Evolutionary conservation across 2,888 invertebrate genomes (phyloP).

Genomic region (Sinelater perroti): DNA sequence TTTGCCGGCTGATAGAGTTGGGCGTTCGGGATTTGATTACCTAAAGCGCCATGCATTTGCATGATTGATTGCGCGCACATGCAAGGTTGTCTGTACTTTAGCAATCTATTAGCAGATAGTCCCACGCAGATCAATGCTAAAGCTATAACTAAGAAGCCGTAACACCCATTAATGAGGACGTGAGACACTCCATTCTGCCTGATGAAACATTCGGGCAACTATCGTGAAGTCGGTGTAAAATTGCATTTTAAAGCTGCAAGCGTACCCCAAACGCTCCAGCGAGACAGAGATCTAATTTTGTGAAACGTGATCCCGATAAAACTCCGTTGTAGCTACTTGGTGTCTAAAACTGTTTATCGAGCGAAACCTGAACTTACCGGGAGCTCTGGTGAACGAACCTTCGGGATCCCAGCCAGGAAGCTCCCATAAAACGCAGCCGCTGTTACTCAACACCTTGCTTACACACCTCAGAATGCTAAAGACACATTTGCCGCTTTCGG

Average conservation of each 20-base stretch:
- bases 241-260: background rate
- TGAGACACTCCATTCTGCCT: too few species aligned
- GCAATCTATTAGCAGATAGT: too few species aligned
- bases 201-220: background rate
- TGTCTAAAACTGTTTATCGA: slow-evolving; percentile 34
- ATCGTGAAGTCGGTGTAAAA: slow-evolving; percentile 6
- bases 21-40: too few species aligned
- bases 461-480: slow-evolving; percentile 24
- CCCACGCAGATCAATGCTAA: too few species aligned
- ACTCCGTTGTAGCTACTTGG: slow-evolving; percentile 28
- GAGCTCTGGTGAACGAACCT: slow-evolving; percentile 25
- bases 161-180: too few species aligned
- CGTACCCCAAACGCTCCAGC: background rate
- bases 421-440: slow-evolving; percentile 36
- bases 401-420: slow-evolving; percentile 26
- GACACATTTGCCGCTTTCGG: slow-evolving; percentile 20
- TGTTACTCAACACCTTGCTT: slow-evolving; percentile 32
- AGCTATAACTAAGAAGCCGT: too few species aligned
- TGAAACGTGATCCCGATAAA: slow-evolving; percentile 33
- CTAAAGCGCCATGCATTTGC: too few species aligned
- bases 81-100: too few species aligned
- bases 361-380: slow-evolving; percentile 31
- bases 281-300: slow-evolving; percentile 28
- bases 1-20: too few species aligned
- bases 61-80: too few species aligned